Conservation (phyloP, 2,797 vertebrate genomes). For the Ptychobarbus kaznakovi region DNA sequence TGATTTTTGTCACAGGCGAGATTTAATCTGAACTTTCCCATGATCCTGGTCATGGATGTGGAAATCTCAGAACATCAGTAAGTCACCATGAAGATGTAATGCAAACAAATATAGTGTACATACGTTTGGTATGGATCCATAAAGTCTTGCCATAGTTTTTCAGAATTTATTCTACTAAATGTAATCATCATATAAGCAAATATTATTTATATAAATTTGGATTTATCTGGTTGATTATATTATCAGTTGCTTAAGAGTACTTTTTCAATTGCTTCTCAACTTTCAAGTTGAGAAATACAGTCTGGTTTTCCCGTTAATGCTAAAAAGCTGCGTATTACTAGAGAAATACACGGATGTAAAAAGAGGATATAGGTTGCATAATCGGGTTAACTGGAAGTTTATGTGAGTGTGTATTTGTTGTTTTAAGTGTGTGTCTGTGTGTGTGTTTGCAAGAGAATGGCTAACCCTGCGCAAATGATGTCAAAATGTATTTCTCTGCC, state of each 20-base stretch:
- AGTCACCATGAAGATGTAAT: background rate
- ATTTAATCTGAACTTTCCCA: constrained; percentile 51
- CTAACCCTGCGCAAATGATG: background rate
- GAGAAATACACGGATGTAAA: constrained; percentile 38
- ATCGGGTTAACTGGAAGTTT: constrained; percentile 54
- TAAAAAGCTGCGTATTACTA: constrained; percentile 39
- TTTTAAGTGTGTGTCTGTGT: constrained; percentile 37
- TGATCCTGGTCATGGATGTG: constrained; percentile 11
- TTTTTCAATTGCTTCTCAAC: background rate
- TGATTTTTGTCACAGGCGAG: constrained; percentile 10
- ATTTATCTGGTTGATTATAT: background rate
- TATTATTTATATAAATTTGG: background rate
- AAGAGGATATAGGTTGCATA: constrained; percentile 51
- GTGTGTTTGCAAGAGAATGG: background rate
- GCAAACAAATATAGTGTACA: background rate
- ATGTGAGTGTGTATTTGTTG: constrained; percentile 35
- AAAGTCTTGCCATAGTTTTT: background rate
- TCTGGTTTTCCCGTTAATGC: constrained; percentile 46
- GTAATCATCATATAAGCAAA: background rate
- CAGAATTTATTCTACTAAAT: background rate
- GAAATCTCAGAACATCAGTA: background rate
- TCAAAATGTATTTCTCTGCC: background rate
- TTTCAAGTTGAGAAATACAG: constrained; percentile 50
- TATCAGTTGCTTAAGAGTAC: background rate
- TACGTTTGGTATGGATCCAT: background rate